Percentiles rank a stretch among this genome's conserved stretches.
Conservation (phyloP, 1,140 invertebrate genomes). For the Aphaenogaster ashmeadi region DNA sequence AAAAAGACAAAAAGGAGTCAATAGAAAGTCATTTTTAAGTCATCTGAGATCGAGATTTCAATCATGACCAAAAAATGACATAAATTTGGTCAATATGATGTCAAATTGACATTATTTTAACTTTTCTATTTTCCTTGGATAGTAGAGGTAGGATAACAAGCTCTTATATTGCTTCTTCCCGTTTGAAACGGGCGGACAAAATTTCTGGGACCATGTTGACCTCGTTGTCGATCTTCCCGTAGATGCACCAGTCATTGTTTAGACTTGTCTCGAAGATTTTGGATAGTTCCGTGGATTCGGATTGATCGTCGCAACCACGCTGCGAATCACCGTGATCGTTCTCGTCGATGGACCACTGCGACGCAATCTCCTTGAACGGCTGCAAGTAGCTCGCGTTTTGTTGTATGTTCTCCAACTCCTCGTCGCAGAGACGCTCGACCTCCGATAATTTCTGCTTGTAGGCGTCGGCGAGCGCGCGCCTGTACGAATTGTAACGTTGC, state of each 20-base stretch:
- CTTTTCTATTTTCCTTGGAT: no score
- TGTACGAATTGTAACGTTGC: conserved; percentile 73
- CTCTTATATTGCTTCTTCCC: conserved; percentile 40
- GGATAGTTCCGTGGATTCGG: neutral
- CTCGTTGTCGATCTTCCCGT: conserved; percentile 65
- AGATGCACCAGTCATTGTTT: neutral
- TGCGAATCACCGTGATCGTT: conserved; percentile 68
- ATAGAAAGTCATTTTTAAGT: no score
- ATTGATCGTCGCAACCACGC: neutral
- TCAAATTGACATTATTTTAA: no score
- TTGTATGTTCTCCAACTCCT: conserved; percentile 76
- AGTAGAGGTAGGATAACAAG: neutral
- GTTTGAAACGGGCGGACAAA: conserved; percentile 69
- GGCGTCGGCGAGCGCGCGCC: conserved; percentile 67
- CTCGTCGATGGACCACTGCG: conserved; percentile 70
- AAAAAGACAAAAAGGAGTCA: no score
- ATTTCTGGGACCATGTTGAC: conserved; percentile 75
- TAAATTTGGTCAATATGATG: no score
- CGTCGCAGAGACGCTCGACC: conserved; percentile 76
- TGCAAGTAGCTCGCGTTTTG: conserved; percentile 71
- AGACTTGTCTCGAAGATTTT: neutral
- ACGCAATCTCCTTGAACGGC: conserved; percentile 72
- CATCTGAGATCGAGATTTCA: no score
- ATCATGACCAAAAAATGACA: no score
- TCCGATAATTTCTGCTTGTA: conserved; percentile 73